phyloP scores from a whole-genome alignment of 37 sponge, comb jelly and placozoan species.

The Axinella damicornis region DNA sequence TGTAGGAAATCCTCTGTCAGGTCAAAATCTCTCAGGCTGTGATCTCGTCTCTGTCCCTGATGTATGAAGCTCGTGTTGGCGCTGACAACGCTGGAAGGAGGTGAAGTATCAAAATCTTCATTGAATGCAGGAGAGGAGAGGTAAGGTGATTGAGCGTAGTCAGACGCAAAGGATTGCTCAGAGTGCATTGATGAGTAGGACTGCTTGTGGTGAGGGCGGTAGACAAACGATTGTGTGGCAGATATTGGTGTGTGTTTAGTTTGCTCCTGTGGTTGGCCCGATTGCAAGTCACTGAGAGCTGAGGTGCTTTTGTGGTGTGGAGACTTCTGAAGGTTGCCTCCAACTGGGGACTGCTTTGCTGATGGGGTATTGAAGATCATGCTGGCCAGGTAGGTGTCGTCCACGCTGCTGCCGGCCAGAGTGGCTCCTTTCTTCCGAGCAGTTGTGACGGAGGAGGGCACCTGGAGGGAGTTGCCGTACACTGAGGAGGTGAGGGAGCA shows the following conservation, averaged over 20 bases:
- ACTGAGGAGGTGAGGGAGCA: not conserved
- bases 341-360: not conserved
- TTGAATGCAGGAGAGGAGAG: slow-evolving; percentile 11
- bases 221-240: not conserved
- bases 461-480: too few species aligned
- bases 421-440: slow-evolving; percentile 14
- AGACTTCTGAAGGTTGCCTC: slow-evolving; percentile 26
- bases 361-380: slow-evolving; percentile 62
- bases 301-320: slow-evolving; percentile 63
- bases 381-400: slow-evolving; percentile 52
- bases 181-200: not conserved
- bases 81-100: not conserved
- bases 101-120: slow-evolving; percentile 22
- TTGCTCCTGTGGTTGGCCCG: not conserved
- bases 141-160: slow-evolving; percentile 1
- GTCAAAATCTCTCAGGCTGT: slow-evolving; percentile 25
- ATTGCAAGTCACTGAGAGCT: slow-evolving; percentile 47
- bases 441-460: slow-evolving; percentile 5
- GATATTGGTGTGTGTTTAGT: not conserved
- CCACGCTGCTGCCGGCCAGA: slow-evolving; percentile 37
- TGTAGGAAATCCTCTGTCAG: slow-evolving; percentile 46
- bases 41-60: not conserved
- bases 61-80: not conserved
- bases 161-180: too few species aligned
- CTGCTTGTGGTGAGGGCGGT: not conserved